Base-by-base conservation (phyloP, 2,888 invertebrate genomes). In the Criorhina ranunculi region DNA sequence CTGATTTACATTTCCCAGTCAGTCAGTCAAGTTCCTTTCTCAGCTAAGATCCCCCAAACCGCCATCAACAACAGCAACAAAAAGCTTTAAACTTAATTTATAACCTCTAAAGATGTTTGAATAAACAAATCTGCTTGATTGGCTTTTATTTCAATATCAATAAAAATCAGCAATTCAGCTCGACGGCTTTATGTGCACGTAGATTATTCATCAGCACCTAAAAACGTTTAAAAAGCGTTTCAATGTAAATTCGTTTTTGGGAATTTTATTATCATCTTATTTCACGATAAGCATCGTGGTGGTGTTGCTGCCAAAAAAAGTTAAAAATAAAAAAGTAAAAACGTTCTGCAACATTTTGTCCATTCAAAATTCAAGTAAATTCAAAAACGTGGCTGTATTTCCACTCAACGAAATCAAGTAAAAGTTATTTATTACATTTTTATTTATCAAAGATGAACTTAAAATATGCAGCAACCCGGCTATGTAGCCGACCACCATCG, bases 181-280 rank as follows among this genome's bases (percentile, higher is more conserved):
- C 59, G 85, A 85, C 85, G 75, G 80, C 69, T 80, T 85, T 70
- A 85, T 80, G 80, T 66, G 69, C 60, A 85, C 70, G 66, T 67
- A 60, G 85, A 80, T 85, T 85, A 85, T 80, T 80, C 85, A 76
- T 76, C 80, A 85, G 85, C 85, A 85, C 85, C 85, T 85, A 66
- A 70, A 85, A 85, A 85, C 85, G 80, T 85, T 85, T 85, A 85
- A 80, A 85, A 85, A 85, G 85, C 85, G 85, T 85, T 85, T 80
- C 80, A 85, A 80, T 85, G 80, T 85, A 80, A 80, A 85, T 85
- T 80, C 37, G 62, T 67, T 62, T 75, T 62, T 42, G 64, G 17
- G 77, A 75, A 76, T 85, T 80, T 85, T 70, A 85, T 75, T 64
- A 76, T 76, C 70, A 70, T 85, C 85, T 83, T 79, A 75, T 79